Percentiles rank a stretch among this genome's conserved stretches.
Conservation (phyloP, 2,113 vertebrate species). For the Corydoras sp. region DNA sequence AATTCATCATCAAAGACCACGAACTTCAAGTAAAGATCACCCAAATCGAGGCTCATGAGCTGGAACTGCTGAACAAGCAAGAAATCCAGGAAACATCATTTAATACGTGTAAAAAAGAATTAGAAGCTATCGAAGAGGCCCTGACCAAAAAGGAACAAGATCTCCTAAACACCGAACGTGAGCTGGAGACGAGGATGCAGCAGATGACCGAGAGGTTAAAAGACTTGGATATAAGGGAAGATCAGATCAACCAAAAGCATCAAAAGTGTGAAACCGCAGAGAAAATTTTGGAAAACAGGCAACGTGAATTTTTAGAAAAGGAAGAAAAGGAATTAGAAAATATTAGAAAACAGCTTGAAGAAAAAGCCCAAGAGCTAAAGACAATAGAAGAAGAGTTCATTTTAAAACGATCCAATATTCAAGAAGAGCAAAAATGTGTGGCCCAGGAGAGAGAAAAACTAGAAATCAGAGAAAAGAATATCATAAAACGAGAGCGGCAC, state of each 20-base stretch:
- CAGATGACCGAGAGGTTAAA: neutral
- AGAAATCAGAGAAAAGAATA: conserved; percentile 28
- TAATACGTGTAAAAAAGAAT: neutral
- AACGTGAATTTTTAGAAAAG: conserved; percentile 26
- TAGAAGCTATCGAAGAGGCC: neutral
- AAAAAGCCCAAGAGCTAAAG: conserved; percentile 34
- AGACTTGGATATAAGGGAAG: neutral
- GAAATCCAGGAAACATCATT: neutral
- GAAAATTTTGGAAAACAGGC: neutral
- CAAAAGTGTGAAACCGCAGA: conserved; percentile 8
- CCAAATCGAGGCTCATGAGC: neutral
- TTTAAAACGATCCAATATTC: conserved; percentile 20
- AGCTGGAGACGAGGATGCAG: neutral
- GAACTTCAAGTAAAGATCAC: neutral
- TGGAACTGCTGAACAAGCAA: neutral
- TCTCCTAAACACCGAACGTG: conserved; percentile 1
- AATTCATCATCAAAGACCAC: conserved; percentile 12
- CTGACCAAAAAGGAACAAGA: conserved; percentile 16
- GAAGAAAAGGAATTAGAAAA: conserved; percentile 27
- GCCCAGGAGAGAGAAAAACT: neutral
- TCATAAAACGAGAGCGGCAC: conserved; percentile 20
- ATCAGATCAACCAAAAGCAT: conserved; percentile 17
- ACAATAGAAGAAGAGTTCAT: conserved; percentile 24
- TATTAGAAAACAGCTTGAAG: conserved; percentile 14
- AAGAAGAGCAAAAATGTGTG: no score